Evolutionary conservation across 2,888 invertebrate genomes (phyloP), one percentile per base, ranked within the genome.

Genomic region (Pollenia griseotomentosa): DNA sequence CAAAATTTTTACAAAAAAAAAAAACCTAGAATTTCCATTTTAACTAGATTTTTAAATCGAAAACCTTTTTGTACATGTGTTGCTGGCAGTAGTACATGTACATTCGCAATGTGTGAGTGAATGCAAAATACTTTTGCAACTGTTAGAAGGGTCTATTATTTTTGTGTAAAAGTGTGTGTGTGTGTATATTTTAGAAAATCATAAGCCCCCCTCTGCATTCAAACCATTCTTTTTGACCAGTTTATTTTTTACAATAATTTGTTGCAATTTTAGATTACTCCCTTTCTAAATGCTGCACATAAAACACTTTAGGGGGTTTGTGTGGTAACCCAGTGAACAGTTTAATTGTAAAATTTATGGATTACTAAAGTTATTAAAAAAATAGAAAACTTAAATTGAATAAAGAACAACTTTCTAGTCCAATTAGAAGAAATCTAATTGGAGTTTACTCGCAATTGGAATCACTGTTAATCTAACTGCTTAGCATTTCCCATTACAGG

Each of bases 171-270:
- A 53, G 11, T n/a, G 3, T 23, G 23, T 23, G 23, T 23, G 7
- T 16, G 0, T 79, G 51, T 61, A 23, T 11, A 40, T 57, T 81
- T 65, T 74, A n/a, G 40, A 42, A 73, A 55, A 19, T 53, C 53
- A 55, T 46, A 16, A 73, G 46, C 55, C 55, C 48, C n/a, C 19
- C 33, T 33, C 33, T 33, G 33, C 33, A 33, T 33, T 16, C 2
- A 71, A 71, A 71, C 7, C 16, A 12, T 74, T 59, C 11, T 8
- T 46, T 5, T n/a, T 53, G 14, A n/a, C 16, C 44, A 83, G 14
- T 70, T 75, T 77, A 78, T 73, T 78, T 65, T 48, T 65, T 61
- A 68, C 40, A 79, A 73, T 55, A 61, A 53, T 68, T 79, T 73
- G 71, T 73, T 51, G 63, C 40, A 77, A 40, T 55, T 59, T 46